Percentiles rank a stretch among this genome's conserved stretches.
Evolutionary conservation across 2,797 vertebrate genomes (phyloP).

Genomic region (Neoniphon sammara): DNA sequence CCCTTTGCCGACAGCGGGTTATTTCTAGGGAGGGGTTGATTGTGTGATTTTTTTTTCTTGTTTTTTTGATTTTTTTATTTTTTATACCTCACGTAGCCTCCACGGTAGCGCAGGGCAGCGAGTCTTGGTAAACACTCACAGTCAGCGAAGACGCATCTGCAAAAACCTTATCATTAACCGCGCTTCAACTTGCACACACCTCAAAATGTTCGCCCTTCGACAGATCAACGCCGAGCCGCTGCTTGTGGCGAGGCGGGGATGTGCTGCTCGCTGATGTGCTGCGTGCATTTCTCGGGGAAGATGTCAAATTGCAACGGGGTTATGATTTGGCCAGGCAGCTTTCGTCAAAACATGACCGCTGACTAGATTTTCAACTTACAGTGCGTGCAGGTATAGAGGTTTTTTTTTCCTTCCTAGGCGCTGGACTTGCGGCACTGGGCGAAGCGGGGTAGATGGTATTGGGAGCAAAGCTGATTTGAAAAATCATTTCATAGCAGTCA

Average conservation of each 20-base stretch:
- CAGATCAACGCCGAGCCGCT: conserved; percentile 33
- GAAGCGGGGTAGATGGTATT: conserved; percentile 60
- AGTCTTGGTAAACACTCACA: conserved; percentile 78
- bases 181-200: conserved; percentile 76
- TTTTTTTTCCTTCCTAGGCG: conserved; percentile 23
- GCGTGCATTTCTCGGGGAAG: conserved; percentile 50
- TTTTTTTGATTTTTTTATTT: background rate
- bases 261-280: conserved; percentile 43
- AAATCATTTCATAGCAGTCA: conserved; percentile 67
- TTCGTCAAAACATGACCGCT: conserved; percentile 65
- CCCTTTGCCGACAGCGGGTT: conserved; percentile 31
- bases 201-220: conserved; percentile 71
- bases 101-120: conserved; percentile 62
- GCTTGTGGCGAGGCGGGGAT: conserved; percentile 41
- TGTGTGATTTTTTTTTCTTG: conserved; percentile 8
- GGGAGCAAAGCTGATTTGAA: conserved; percentile 54
- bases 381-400: conserved; percentile 64
- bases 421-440: conserved; percentile 75
- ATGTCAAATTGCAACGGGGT: conserved; percentile 51
- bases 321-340: conserved; percentile 60
- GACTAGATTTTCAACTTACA: conserved; percentile 67
- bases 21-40: conserved; percentile 74
- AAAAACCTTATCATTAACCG: conserved; percentile 55
- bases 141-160: conserved; percentile 76
- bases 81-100: conserved; percentile 61